Evolutionary conservation across 2,888 invertebrate genomes (phyloP).

Genomic region (Hololepta plana): DNA sequence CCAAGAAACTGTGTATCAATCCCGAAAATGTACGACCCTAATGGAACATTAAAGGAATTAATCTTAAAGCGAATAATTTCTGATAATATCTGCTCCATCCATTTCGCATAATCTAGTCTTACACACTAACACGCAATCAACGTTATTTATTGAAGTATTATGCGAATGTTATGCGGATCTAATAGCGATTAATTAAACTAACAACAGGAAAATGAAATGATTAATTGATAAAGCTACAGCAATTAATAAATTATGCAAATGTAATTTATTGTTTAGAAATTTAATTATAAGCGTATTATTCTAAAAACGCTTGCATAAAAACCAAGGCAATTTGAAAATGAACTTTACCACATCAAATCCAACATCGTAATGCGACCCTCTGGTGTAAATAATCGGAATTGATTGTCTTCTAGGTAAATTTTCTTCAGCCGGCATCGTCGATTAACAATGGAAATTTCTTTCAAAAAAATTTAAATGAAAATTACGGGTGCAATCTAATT

Average conservation of each 20-base stretch:
- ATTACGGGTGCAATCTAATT: too few relatives aligned
- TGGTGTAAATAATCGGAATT: constrained; percentile 59
- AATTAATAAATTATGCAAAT: constrained; percentile 1
- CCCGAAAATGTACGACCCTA: constrained; percentile 68
- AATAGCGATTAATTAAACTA: too few relatives aligned
- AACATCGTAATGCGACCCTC: constrained; percentile 71
- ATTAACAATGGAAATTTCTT: too few relatives aligned
- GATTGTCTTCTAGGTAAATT: constrained; percentile 36
- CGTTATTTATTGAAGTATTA: too few relatives aligned
- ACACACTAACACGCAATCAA: too few relatives aligned
- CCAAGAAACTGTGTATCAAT: constrained; percentile 52
- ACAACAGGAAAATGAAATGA: constrained; percentile 1
- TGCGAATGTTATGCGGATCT: too few relatives aligned
- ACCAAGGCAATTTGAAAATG: constrained; percentile 3
- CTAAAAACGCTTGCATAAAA: neutral
- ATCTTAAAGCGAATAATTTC: too few relatives aligned
- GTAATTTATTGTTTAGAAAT: neutral
- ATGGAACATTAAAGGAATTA: constrained; percentile 16
- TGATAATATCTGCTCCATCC: too few relatives aligned
- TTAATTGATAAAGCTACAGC: neutral
- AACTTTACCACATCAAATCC: constrained; percentile 69
- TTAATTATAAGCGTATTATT: too few relatives aligned
- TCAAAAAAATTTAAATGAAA: too few relatives aligned
- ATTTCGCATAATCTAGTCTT: too few relatives aligned
- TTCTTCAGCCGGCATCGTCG: constrained; percentile 20